Percentiles rank a stretch among this genome's conserved stretches.
Conservation (phyloP, 2,113 vertebrate genomes). For the Saccopteryx leptura region DNA sequence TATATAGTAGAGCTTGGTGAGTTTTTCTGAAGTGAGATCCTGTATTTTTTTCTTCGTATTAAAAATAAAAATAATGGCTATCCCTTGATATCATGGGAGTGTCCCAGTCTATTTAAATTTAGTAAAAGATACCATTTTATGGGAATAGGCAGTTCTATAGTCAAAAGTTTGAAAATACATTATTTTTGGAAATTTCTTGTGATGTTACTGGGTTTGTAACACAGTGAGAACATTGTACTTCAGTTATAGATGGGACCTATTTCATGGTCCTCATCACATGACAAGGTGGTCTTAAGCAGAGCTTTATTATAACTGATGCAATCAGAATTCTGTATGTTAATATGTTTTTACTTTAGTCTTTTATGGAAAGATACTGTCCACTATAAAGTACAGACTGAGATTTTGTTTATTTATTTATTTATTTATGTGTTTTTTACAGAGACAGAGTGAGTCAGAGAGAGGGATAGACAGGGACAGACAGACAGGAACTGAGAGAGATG, state of each 20-base stretch:
- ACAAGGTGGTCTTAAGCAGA: background rate
- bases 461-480: no score
- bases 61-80: slow-evolving; percentile 9
- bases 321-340: background rate
- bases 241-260: background rate
- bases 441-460: no score
- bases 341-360: background rate
- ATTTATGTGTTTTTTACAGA: no score
- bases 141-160: background rate
- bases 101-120: background rate
- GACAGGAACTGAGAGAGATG: no score
- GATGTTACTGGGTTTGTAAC: background rate
- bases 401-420: background rate
- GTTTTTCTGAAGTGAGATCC: slow-evolving; percentile 11
- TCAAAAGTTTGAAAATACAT: background rate
- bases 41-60: slow-evolving; percentile 14
- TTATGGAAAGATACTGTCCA: background rate
- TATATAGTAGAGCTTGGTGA: background rate
- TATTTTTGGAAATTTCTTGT: background rate
- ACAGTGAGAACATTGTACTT: background rate
- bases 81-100: background rate
- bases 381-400: background rate
- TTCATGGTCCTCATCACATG: background rate
- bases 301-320: background rate
- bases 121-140: background rate